phyloP scores from a whole-genome alignment of 2,888 invertebrate genomes.

The Ochropacha duplaris region DNA sequence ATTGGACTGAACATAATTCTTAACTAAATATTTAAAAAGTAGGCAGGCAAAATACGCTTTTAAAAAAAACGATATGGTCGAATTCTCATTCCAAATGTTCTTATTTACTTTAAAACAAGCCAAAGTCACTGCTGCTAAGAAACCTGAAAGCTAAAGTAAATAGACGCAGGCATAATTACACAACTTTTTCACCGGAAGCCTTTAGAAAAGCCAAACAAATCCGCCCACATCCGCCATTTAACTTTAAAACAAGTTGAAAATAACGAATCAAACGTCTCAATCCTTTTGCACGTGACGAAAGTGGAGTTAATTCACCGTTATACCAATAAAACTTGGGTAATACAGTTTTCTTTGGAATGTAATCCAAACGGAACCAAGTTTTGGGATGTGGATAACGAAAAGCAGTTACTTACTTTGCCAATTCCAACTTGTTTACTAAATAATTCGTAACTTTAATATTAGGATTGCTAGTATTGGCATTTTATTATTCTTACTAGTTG shows the following conservation, averaged over 20 bases:
- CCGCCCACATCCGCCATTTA: slow-evolving; percentile 17
- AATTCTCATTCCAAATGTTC: not conserved
- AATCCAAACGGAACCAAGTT: not conserved
- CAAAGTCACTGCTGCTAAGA: slow-evolving; percentile 3
- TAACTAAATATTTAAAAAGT: not conserved
- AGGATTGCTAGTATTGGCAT: not conserved
- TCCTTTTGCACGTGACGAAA: slow-evolving; percentile 4
- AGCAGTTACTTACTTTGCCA: not conserved
- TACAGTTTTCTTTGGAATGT: slow-evolving; percentile 27
- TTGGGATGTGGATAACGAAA: not conserved
- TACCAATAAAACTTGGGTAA: slow-evolving; percentile 46
- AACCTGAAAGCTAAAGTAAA: slow-evolving; percentile 14
- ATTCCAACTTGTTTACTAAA: not conserved
- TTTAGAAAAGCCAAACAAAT: slow-evolving; percentile 19
- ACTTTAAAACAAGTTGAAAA: slow-evolving; percentile 14
- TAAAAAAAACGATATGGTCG: not conserved
- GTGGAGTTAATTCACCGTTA: not conserved
- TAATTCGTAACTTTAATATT: not conserved
- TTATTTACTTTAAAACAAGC: slow-evolving; percentile 2
- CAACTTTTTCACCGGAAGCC: slow-evolving; percentile 19
- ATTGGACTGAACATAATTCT: too few species aligned
- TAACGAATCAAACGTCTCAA: not conserved
- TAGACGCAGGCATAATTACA: slow-evolving; percentile 19
- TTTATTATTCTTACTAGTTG: not conserved
- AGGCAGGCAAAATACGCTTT: not conserved